A percentile compares a stretch with the other conserved stretches of the same genome.
Conservation (phyloP, 2,113 vertebrate species). For the Vulpes vulpes region DNA sequence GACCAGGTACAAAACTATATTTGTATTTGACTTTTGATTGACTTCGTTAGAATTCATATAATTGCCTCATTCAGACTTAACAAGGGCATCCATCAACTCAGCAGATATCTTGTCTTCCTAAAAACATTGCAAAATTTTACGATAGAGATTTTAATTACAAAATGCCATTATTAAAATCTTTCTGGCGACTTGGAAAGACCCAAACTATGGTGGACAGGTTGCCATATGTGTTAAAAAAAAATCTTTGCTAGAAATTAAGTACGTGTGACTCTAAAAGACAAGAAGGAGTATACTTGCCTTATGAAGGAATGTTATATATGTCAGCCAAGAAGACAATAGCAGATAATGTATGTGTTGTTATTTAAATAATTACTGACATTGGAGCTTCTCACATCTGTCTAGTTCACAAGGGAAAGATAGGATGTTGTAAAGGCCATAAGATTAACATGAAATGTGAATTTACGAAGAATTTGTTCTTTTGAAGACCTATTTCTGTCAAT, state of each 20-base stretch:
- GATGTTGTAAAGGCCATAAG: background rate
- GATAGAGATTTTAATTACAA: constrained; percentile 2
- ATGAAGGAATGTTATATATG: background rate
- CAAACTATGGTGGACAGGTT: background rate
- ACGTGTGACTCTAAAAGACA: background rate
- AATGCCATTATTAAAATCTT: background rate
- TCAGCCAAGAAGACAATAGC: background rate
- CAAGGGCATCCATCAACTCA: background rate
- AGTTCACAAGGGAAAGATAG: background rate
- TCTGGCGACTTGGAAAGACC: background rate
- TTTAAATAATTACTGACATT: background rate
- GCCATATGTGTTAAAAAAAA: background rate
- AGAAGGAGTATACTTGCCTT: background rate
- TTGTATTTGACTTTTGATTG: background rate
- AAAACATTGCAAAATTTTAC: background rate
- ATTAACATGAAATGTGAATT: constrained; percentile 17
- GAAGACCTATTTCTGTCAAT: background rate
- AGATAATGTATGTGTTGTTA: background rate
- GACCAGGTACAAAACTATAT: background rate
- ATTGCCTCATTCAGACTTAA: background rate
- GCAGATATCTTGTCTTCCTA: background rate
- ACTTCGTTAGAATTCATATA: background rate
- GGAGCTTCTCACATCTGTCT: background rate
- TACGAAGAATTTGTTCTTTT: background rate
- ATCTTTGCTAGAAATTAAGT: constrained; percentile 29